Evolutionary conservation across 2,797 vertebrate species (phyloP), one percentile per base, ranked within the genome.

Genomic region (Oryzias dopingdopingensis): DNA sequence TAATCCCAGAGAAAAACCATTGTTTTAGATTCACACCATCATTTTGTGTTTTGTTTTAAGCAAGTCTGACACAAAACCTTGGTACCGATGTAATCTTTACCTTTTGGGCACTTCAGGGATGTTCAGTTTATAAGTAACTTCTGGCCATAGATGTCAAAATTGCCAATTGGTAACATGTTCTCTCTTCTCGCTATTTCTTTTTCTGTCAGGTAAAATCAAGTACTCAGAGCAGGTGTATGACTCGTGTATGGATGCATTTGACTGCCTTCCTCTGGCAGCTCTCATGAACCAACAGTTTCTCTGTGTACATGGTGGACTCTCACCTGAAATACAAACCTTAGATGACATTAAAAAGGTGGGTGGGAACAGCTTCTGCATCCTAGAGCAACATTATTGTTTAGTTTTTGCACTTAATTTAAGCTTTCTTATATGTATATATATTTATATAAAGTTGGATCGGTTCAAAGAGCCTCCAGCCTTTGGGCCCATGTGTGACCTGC

Each of bases 281-380:
- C 91, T 93, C 81, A 93, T 94, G 93, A 94, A 93, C 80, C 93
- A 94, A 73, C 93, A 94, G 89, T 94, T 94, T 77, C 86, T 94
- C 85, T 94, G 93, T 55, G 93, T 94, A 64, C 93, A 94, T 0
- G 93, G 93, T 17, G 93, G 93, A 47, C 90, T 93, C 49, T 94
- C 93, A 56, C 92, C 93, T 42, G 93, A 93, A 90, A 89, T 94
- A 79, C 93, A 94, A 90, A 93, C 82, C 58, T 87, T 94, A 90
- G 93, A 94, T 29, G 92, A 94, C 84, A 93, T 93, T 76, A 93
- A 92, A 79, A 93, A 93, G 91, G 93, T 93, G 86, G 64, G 0
- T 43, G 37, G 15, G 4, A 4, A 0, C 48, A 6, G 5, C 42
- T 6, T 32, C n/a, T 15, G 14, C 49, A 6, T 45, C 15, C 15